Evolutionary conservation across 2,797 vertebrate genomes (phyloP), one percentile per base, ranked within the genome.

Genomic region (Tachyglossus aculeatus): DNA sequence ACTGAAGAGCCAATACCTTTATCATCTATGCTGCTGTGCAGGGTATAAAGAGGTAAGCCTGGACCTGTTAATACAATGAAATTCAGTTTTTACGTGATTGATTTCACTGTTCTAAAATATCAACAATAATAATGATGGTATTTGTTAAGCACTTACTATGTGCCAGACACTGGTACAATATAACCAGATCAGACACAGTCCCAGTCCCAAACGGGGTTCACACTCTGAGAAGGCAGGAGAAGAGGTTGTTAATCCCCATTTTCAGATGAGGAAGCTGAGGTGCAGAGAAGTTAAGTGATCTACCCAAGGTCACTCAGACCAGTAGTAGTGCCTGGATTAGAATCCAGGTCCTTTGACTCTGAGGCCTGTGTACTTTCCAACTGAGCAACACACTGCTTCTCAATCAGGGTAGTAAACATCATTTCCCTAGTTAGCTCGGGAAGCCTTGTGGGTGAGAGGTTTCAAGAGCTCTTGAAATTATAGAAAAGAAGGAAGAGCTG

Each of bases 21-120:
- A 77, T 88, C 82, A 74, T 88, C 60, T 12, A 1, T 55, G 57
- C 72, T 90, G 14, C 32, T 87, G 43, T 89, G 88, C 25, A 99
- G 87, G 21, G 88, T 92, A 82, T 94, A 96, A 1, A 88, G 32
- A 1, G 98, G 98, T 33, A 96, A 66, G 68, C 94, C 96, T 50
- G 97, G 97, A 81, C 98, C 98, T 99, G 90, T 85, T 63, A 60
- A 84, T 6, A 76, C 16, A 87, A 77, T 61, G 68, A 48, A 65
- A 54, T 54, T 36, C 43, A 22, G 3, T 39, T 63, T 59, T 81
- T 60, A 65, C 22, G 33, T 67, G 18, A 19, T 4, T 21, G 19
- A 38, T 15, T 37, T 41, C 38, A 9, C 41, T 61, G 5, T 55
- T 70, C 39, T 39, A 56, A 81, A 81, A 63, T 7, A 54, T 21